phyloP scores from a whole-genome alignment of 2,113 vertebrate species.

The Zingel zingel region DNA sequence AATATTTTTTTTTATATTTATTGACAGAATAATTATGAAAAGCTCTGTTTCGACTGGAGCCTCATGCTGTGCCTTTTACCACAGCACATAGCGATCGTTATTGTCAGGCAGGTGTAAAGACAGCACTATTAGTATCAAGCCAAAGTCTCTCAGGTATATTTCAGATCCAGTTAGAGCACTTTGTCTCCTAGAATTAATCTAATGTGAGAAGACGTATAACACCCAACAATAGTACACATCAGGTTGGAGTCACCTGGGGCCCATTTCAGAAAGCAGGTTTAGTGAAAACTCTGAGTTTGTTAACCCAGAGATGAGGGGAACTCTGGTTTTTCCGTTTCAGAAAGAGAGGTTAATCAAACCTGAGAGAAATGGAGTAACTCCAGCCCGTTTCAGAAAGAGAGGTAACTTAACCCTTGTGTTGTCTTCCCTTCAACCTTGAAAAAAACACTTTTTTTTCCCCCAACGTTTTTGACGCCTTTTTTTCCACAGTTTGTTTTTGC shows the following conservation, averaged over 20 bases:
- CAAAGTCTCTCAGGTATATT: constrained; percentile 14
- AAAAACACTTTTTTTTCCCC: too few relatives aligned
- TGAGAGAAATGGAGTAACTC: too few relatives aligned
- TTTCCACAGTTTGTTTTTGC: too few relatives aligned
- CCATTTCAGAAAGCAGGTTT: too few relatives aligned
- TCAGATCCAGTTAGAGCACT: not conserved
- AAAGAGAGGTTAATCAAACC: too few relatives aligned
- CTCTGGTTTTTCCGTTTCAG: too few relatives aligned
- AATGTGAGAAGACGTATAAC: not conserved
- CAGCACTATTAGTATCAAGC: constrained; percentile 4
- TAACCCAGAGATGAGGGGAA: too few relatives aligned
- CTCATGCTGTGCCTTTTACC: constrained; percentile 7
- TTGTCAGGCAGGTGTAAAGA: constrained; percentile 18
- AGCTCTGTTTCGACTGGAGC: constrained; percentile 9
- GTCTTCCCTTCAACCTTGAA: too few relatives aligned
- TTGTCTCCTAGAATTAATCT: constrained; percentile 22
- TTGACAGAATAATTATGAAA: constrained; percentile 35
- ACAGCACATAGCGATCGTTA: constrained; percentile 3
- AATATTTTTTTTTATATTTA: constrained; percentile 21
- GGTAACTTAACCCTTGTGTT: too few relatives aligned
- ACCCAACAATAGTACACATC: not conserved
- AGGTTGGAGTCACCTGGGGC: not conserved
- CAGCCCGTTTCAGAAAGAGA: too few relatives aligned
- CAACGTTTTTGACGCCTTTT: too few relatives aligned
- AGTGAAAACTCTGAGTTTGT: too few relatives aligned